phyloP scores from a whole-genome alignment of 2,797 vertebrate genomes.

The Hybognathus amarus region DNA sequence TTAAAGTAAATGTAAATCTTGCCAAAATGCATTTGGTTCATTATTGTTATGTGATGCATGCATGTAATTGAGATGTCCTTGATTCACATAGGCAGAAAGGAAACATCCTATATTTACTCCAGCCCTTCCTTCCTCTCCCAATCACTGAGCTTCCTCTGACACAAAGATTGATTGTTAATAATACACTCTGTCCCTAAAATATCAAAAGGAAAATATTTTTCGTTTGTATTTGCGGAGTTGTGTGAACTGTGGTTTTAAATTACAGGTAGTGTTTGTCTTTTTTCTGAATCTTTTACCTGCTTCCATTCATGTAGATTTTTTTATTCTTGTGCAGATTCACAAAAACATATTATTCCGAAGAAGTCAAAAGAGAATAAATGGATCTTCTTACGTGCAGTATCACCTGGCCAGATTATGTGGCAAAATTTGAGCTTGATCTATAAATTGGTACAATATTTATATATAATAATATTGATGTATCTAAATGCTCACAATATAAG shows the following conservation, averaged over 20 bases:
- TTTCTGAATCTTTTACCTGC: not conserved
- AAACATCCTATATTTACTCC: slow-evolving; percentile 4
- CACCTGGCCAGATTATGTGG: not conserved
- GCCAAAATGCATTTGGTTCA: not conserved
- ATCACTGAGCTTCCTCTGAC: slow-evolving; percentile 4
- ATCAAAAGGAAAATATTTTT: not conserved
- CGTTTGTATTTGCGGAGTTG: not conserved
- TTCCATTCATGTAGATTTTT: not conserved
- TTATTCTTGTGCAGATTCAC: not conserved
- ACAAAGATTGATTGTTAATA: slow-evolving; percentile 11
- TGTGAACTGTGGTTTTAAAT: not conserved
- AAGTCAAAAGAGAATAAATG: not conserved
- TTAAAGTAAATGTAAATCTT: not conserved
- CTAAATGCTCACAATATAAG: not conserved
- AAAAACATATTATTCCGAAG: not conserved
- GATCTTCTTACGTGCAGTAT: not conserved
- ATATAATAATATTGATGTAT: not conserved
- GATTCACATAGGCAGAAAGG: not conserved
- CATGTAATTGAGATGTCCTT: not conserved
- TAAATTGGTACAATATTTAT: not conserved
- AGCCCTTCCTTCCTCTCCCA: not conserved
- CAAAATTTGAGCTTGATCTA: not conserved
- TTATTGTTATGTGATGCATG: not conserved
- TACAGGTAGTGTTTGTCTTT: not conserved
- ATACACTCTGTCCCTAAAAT: not conserved